Evolutionary conservation across 2,888 invertebrate genomes (phyloP).

Genomic region (Lysandra bellargus): DNA sequence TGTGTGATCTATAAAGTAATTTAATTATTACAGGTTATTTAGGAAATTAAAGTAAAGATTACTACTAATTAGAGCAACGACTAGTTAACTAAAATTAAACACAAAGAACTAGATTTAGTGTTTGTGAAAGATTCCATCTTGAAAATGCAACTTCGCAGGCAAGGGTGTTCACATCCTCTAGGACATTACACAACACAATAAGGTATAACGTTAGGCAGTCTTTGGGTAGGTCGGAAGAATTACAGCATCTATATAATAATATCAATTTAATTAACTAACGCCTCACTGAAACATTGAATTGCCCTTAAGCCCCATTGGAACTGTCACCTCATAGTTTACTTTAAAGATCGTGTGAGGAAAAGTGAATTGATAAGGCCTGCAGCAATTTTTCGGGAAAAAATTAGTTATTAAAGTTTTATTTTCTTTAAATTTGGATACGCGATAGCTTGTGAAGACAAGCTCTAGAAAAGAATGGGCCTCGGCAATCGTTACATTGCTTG

Average conservation of each 20-base stretch:
- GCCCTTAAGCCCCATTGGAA: not conserved
- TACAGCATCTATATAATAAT: constrained; percentile 64
- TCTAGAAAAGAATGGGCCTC: no score
- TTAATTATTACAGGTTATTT: no score
- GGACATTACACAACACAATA: constrained; percentile 66
- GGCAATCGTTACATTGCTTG: no score
- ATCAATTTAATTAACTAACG: constrained; percentile 46
- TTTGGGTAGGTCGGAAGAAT: constrained; percentile 81
- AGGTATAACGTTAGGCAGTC: constrained; percentile 78
- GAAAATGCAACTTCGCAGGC: constrained; percentile 65
- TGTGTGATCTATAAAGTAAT: not conserved
- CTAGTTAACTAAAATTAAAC: no score
- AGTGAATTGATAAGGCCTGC: no score
- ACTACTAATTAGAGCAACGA: no score
- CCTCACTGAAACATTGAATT: constrained; percentile 51
- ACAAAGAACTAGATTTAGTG: not conserved
- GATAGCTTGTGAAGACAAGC: no score
- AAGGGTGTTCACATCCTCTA: constrained; percentile 61
- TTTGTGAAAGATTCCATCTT: constrained; percentile 32
- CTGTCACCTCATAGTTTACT: not conserved
- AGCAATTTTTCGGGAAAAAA: no score
- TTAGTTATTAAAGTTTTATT: no score
- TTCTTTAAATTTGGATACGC: no score
- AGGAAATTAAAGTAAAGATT: no score
- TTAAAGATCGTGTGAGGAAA: no score